These are phyloP conservation scores for Sarcophaga subvicina DNA, from an alignment of 2,888 invertebrate species.

Conservation along the genomic window DNA sequence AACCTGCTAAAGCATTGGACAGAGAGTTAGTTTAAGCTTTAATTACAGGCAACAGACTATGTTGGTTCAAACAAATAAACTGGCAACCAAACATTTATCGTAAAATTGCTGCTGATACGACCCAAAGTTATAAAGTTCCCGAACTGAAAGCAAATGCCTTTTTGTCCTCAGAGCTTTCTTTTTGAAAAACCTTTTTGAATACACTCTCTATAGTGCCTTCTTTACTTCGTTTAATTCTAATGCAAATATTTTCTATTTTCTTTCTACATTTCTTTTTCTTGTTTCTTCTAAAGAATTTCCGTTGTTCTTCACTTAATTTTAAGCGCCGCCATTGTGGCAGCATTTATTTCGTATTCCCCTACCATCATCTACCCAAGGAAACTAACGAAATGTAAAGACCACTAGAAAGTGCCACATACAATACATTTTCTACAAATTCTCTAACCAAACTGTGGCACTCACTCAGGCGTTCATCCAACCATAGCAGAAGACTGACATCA, in stretches of 20 bases:
- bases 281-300: not conserved
- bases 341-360: not conserved
- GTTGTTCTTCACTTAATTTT: constrained; percentile 16
- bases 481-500: constrained; percentile 26
- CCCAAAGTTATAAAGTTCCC: not conserved
- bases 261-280: not conserved
- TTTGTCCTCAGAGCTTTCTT: not conserved
- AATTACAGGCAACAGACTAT: too few relatives aligned
- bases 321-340: constrained; percentile 23
- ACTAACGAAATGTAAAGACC: too few relatives aligned
- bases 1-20: too few relatives aligned
- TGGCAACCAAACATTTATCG: too few relatives aligned
- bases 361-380: not conserved
- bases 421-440: not conserved
- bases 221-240: not conserved
- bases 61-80: too few relatives aligned
- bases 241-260: not conserved
- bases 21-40: too few relatives aligned
- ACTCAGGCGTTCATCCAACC: constrained; percentile 48
- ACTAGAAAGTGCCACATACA: too few relatives aligned
- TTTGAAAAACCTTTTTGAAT: not conserved
- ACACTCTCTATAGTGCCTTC: not conserved
- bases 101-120: too few relatives aligned
- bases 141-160: too few relatives aligned
- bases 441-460: constrained; percentile 20